Base-by-base conservation (phyloP, 2,113 vertebrate genomes). In the Microtus ochrogaster region DNA sequence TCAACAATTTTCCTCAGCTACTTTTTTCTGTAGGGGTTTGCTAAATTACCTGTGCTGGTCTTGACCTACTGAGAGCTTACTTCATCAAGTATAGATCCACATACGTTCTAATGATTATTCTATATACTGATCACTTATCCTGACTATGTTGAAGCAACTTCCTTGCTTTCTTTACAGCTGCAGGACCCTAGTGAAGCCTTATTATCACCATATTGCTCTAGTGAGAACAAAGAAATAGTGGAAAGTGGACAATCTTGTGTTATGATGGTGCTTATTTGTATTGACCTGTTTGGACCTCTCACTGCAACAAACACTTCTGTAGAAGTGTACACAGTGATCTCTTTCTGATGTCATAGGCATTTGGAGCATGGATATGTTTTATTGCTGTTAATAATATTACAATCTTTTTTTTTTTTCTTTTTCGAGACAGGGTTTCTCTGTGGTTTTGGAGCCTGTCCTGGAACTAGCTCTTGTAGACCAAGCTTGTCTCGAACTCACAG, bases 311-410 rank as follows among this genome's bases (percentile, higher is more conserved):
- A 74, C 4, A 81, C 26, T 14, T 7, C 24, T 28, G 8, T 13
- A 72, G 70, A 21, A 72, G 70, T 39, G 70, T 19, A 21, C 36
- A 72, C 7, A 55, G 78, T 12, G 17, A 72, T 19, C 16, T 72
- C 36, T 72, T 7, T 19, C 36, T 39, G 66, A 13, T 33, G 66
- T 33, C 30, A 16, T 21, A 68, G 30, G 66, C 30, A 36, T 39
- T 14, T 14, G 28, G 12, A 68, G 0, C 28, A 33, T 14, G 1
- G 61, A 24, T 63, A 68, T 68, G 65, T 63, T 24, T 63, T 72
- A 21, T 0, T 39, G 0, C 6, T 72, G 70, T 6, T 28, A 3
- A 39, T 28, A 12, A n/a, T n/a, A n/a, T n/a, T n/a, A n/a, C n/a
- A n/a, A n/a, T n/a, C n/a, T n/a, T n/a, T n/a, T n/a, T n/a, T n/a